phyloP scores from a whole-genome alignment of 2,888 invertebrate genomes.

The Prenolepis imparis region DNA sequence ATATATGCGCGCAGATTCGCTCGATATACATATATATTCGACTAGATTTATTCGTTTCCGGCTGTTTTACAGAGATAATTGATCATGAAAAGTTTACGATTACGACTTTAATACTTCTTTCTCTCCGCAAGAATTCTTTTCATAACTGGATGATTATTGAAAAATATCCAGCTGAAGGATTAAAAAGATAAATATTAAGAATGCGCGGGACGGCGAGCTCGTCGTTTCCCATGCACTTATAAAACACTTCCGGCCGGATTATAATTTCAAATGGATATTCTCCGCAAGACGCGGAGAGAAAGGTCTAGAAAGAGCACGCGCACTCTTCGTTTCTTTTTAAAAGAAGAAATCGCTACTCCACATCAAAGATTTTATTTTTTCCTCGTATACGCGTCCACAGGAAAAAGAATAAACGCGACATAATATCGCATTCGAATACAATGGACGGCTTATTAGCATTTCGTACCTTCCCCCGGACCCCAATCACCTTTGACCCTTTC shows the following conservation, averaged over 20 bases:
- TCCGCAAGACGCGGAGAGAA: background rate
- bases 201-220: background rate
- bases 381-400: constrained; percentile 3
- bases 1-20: background rate
- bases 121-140: constrained; percentile 18
- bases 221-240: constrained; percentile 45
- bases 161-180: constrained; percentile 22
- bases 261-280: constrained; percentile 46
- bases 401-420: constrained; percentile 54
- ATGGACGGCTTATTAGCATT: constrained; percentile 82
- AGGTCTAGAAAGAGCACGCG: background rate
- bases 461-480: constrained; percentile 75
- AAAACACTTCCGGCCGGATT: constrained; percentile 45
- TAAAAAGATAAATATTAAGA: constrained; percentile 41
- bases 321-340: constrained; percentile 11
- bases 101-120: background rate
- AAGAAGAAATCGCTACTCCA: constrained; percentile 35
- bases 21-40: background rate
- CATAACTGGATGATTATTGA: constrained; percentile 22
- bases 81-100: constrained; percentile 14
- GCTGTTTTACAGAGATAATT: constrained; percentile 2
- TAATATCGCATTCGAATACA: constrained; percentile 82
- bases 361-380: constrained; percentile 30
- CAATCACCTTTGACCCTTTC: constrained; percentile 80
- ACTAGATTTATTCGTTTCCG: background rate